These are phyloP conservation scores for Myiozetetes cayanensis DNA, from an alignment of 2,113 vertebrate species.

Conservation along the genomic window DNA sequence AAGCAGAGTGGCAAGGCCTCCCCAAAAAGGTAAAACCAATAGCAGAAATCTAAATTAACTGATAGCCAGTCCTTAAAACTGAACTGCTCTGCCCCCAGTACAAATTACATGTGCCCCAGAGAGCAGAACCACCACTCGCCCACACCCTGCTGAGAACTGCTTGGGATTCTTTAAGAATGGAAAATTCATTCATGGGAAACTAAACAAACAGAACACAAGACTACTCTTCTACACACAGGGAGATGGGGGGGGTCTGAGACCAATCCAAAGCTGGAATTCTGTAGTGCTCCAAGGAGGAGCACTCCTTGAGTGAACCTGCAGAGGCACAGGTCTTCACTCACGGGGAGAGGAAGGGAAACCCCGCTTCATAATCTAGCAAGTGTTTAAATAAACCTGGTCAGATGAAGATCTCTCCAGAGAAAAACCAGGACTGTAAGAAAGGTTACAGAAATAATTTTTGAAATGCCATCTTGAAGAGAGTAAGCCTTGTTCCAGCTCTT, in stretches of 20 bases:
- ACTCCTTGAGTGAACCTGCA: background rate
- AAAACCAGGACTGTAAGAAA: background rate
- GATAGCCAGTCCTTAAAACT: background rate
- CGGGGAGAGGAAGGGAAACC: constrained; percentile 21
- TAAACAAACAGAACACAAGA: constrained; percentile 21
- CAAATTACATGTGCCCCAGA: background rate
- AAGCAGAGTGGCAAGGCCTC: constrained; percentile 14
- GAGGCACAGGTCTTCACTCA: constrained; percentile 25
- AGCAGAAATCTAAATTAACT: constrained; percentile 26
- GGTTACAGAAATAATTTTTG: background rate
- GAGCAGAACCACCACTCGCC: background rate
- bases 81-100: background rate
- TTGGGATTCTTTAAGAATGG: constrained; percentile 18
- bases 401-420: background rate
- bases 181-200: constrained; percentile 39
- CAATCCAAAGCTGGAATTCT: background rate
- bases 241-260: background rate
- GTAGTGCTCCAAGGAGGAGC: background rate
- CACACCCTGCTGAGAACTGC: background rate
- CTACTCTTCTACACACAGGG: background rate
- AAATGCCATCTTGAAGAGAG: background rate
- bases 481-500: constrained; percentile 1
- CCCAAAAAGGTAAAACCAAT: constrained; percentile 41
- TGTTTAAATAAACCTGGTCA: constrained; percentile 34
- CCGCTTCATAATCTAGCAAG: background rate